These are phyloP conservation scores for Diploscapter pachys DNA, from an alignment of 1,140 invertebrate species.

Conservation along the genomic window DNA sequence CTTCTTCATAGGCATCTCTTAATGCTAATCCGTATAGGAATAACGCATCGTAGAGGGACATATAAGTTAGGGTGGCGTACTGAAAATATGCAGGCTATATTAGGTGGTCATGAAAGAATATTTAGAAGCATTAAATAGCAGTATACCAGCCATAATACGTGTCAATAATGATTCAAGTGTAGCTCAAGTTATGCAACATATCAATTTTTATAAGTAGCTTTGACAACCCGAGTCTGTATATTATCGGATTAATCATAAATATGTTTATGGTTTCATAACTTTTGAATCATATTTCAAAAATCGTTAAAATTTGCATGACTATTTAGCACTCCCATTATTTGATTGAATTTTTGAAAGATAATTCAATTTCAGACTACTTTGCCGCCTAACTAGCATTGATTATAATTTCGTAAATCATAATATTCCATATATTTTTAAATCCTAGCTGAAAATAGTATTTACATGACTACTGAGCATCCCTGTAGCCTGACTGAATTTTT, in stretches of 20 bases:
- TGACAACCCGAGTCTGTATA: no score
- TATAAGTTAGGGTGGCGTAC: conserved; percentile 57
- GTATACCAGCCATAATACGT: no score
- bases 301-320: conserved; percentile 44
- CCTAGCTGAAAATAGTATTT: conserved; percentile 9
- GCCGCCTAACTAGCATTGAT: not conserved
- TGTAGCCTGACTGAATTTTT: conserved; percentile 49
- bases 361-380: not conserved
- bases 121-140: no score
- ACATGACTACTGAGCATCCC: conserved; percentile 55
- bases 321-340: conserved; percentile 25
- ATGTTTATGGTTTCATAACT: conserved; percentile 1
- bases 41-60: conserved; percentile 56
- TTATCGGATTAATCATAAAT: no score
- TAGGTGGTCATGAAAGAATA: no score
- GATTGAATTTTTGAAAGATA: conserved; percentile 7
- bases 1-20: conserved; percentile 56
- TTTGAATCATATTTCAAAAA: conserved; percentile 2
- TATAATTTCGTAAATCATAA: not conserved
- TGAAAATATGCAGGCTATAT: conserved; percentile 21
- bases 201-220: not conserved
- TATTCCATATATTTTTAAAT: no score
- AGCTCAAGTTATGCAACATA: no score
- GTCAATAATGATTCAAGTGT: no score
- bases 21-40: conserved; percentile 56